Conservation (phyloP, 2,888 invertebrate genomes). For the Germaria angustata region DNA sequence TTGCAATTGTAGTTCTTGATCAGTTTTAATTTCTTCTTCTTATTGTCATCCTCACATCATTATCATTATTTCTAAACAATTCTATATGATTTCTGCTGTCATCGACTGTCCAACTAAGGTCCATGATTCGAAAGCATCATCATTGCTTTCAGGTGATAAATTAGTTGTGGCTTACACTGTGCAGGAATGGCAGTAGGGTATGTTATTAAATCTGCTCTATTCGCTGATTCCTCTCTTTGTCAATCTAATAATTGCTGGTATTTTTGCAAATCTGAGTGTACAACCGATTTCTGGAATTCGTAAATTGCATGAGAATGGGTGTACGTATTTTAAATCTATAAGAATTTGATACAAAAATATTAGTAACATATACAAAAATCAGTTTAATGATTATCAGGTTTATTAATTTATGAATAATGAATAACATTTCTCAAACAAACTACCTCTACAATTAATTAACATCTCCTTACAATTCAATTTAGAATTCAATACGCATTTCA, state of each 20-base stretch:
- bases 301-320: too few relatives aligned
- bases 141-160: slow-evolving; percentile 43
- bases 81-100: slow-evolving; percentile 54
- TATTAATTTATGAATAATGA: neutral
- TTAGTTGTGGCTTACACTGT: slow-evolving; percentile 26
- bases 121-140: slow-evolving; percentile 75
- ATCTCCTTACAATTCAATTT: too few relatives aligned
- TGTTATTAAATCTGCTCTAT: slow-evolving; percentile 2
- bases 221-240: slow-evolving; percentile 7
- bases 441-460: neutral
- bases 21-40: slow-evolving; percentile 61
- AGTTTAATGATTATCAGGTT: slow-evolving; percentile 27
- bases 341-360: neutral
- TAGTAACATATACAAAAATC: slow-evolving; percentile 7
- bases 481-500: neutral
- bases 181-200: slow-evolving; percentile 26
- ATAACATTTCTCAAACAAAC: neutral
- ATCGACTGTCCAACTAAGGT: slow-evolving; percentile 72
- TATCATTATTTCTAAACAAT: slow-evolving; percentile 29
- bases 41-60: too few relatives aligned
- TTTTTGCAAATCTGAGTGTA: slow-evolving; percentile 57
- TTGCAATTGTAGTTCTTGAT: slow-evolving; percentile 21
- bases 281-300: too few relatives aligned
- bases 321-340: slow-evolving; percentile 53
- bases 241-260: slow-evolving; percentile 64